These are phyloP conservation scores for Sorex fumeus DNA, from an alignment of 2,113 vertebrate genomes.

Conservation along the genomic window DNA sequence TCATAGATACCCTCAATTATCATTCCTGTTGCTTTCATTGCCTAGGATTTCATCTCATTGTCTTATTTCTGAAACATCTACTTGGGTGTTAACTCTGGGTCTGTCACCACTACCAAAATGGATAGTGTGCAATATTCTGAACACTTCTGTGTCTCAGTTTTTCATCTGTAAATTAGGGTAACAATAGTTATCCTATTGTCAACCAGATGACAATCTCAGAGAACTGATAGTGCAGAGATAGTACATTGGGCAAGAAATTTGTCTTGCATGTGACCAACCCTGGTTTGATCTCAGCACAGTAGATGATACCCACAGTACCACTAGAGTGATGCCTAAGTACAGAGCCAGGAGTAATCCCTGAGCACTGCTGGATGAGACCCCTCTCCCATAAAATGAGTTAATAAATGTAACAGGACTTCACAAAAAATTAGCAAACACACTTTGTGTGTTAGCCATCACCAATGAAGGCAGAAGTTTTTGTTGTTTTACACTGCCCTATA, in stretches of 20 bases:
- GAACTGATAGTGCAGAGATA: background rate
- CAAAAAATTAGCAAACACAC: background rate
- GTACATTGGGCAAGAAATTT: no score
- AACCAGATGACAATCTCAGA: no score
- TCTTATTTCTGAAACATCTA: background rate
- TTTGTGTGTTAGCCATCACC: background rate
- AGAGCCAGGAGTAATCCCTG: no score
- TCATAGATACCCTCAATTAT: constrained; percentile 30
- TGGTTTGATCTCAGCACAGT: no score
- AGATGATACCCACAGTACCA: no score
- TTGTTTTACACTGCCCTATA: background rate
- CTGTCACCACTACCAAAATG: background rate
- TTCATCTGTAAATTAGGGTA: background rate
- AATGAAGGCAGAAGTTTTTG: no score
- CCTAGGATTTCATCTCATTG: background rate
- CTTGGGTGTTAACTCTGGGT: background rate
- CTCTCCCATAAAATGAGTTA: no score
- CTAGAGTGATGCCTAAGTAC: no score
- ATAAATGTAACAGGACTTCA: background rate
- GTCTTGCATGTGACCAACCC: no score
- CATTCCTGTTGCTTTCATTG: background rate
- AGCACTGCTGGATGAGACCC: no score
- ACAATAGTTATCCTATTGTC: background rate
- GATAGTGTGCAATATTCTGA: background rate
- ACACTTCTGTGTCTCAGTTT: background rate